Base-by-base conservation (phyloP, 2,797 vertebrate species). In the Semotilus atromaculatus region DNA sequence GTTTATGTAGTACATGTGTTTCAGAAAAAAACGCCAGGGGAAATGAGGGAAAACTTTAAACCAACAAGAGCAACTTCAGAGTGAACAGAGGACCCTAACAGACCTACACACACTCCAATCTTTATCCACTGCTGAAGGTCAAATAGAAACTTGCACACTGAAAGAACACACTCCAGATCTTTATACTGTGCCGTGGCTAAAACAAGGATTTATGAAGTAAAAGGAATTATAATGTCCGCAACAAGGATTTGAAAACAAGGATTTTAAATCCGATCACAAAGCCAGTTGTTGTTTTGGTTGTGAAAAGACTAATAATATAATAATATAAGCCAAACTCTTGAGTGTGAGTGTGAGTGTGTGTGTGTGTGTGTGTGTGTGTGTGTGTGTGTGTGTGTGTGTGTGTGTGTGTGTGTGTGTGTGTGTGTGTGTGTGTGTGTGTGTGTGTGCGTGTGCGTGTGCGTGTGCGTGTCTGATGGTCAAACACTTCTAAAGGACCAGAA, bases 11-110 rank as follows among this genome's bases (percentile, higher is more conserved):
- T 66, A 55, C 19, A 19, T 53, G 86, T 79, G 86, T 26, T 23
- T 82, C 73, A 74, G 58, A 89, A 90, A 92, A 89, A 74, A 87
- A 83, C 86, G 89, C 91, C 90, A 91, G 89, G 90, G 92, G 91
- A 94, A 93, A 93, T 91, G 85, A 94, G 92, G 88, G 82, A 91
- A 92, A 92, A 90, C 83, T 92, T 88, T 85, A 87, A 90, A 91
- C 91, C 89, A 92, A 94, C 93, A 94, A 82, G 92, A 93, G 90
- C 87, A 87, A 82, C 90, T 94, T 95, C 85, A 95, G 91, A 79
- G 64, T 80, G 92, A 94, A 94, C 93, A 93, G 92, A 93, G 91
- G 16, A 77, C 91, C 89, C 93, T 92, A 90, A 93, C 86, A 91
- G 88, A 89, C 85, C 82, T 85, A 7, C 58, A 89, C 87, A 79